Evolutionary conservation across 2,113 vertebrate genomes (phyloP).

Genomic region (Cyphomyrus plagiostoma): DNA sequence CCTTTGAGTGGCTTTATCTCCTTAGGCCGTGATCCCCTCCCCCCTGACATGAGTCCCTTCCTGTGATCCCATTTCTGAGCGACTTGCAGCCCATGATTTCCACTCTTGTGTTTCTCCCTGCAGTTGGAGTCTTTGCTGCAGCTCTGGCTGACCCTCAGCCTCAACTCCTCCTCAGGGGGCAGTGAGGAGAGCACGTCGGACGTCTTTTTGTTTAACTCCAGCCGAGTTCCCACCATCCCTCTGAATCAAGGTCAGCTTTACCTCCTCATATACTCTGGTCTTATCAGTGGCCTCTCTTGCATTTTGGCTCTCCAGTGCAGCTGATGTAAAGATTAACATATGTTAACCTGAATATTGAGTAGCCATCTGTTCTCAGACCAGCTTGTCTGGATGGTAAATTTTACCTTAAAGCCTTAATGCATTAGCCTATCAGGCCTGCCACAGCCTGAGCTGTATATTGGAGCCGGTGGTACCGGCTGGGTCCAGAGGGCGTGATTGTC

Average conservation of each 20-base stretch:
- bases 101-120: not conserved
- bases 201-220: conserved; percentile 91
- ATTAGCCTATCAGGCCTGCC: not conserved
- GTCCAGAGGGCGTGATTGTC: not conserved
- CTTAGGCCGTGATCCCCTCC: not conserved
- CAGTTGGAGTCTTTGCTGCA: conserved; percentile 86
- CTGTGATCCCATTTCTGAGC: not conserved
- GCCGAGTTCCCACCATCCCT: conserved; percentile 86
- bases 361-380: not conserved
- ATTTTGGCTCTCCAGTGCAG: not conserved
- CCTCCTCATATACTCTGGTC: conserved; percentile 60
- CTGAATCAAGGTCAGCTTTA: conserved; percentile 84
- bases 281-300: conserved; percentile 29
- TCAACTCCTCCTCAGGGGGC: conserved; percentile 80
- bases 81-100: not conserved
- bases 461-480: not conserved
- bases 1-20: not conserved
- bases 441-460: not conserved
- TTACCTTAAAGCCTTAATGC: not conserved
- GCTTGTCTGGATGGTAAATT: not conserved
- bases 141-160: conserved; percentile 74
- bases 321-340: not conserved
- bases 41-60: not conserved
- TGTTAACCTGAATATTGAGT: not conserved
- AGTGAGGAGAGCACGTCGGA: conserved; percentile 84